phyloP scores from a whole-genome alignment of 2,888 invertebrate species.

The Apodemia duryi region DNA sequence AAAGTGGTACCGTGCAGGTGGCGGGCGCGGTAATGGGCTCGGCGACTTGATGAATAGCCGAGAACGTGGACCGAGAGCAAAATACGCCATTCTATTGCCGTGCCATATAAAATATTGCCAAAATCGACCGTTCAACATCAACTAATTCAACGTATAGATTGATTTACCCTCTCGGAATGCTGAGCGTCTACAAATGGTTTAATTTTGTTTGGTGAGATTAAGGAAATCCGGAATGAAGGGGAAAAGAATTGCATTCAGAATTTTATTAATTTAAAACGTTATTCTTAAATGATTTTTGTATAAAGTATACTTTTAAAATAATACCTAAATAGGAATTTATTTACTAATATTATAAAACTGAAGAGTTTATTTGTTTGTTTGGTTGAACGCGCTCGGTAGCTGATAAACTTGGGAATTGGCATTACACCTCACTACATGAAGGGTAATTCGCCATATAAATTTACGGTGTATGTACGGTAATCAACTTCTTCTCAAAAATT shows the following conservation, averaged over 20 bases:
- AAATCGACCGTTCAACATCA: constrained; percentile 69
- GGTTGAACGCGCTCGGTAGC: too few relatives aligned
- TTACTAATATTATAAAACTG: too few relatives aligned
- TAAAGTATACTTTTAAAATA: too few relatives aligned
- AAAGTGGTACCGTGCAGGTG: constrained; percentile 66
- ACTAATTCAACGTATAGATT: constrained; percentile 73
- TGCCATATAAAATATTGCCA: constrained; percentile 66
- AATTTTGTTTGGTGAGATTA: constrained; percentile 56
- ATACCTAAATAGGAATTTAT: too few relatives aligned
- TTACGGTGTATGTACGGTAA: too few relatives aligned
- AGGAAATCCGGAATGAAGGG: constrained; percentile 45
- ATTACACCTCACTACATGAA: too few relatives aligned
- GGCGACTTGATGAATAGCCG: constrained; percentile 71
- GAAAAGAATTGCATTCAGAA: constrained; percentile 29
- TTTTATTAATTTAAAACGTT: too few relatives aligned
- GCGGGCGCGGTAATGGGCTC: constrained; percentile 64
- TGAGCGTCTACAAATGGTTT: constrained; percentile 65
- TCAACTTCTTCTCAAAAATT: too few relatives aligned
- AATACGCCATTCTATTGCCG: constrained; percentile 61
- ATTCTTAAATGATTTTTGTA: too few relatives aligned
- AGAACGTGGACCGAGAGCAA: constrained; percentile 65
- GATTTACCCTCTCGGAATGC: constrained; percentile 55
- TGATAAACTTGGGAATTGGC: too few relatives aligned
- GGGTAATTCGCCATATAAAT: too few relatives aligned
- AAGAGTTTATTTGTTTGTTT: too few relatives aligned